Evolutionary conservation across 2,797 vertebrate species (phyloP).

Genomic region (Echeneis naucrates): DNA sequence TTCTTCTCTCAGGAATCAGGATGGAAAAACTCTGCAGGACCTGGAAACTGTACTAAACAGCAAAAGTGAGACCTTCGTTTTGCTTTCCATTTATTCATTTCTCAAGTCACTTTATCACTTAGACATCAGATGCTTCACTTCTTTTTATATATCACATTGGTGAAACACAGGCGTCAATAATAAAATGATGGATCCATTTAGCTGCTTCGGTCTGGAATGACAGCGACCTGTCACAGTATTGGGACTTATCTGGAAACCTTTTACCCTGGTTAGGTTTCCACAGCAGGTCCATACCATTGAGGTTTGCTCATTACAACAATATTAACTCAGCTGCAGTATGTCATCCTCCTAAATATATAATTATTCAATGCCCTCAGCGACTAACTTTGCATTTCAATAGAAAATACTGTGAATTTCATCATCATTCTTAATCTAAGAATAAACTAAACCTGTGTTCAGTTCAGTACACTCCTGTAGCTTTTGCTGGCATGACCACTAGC

Average conservation of each 20-base stretch:
- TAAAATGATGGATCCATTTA: background rate
- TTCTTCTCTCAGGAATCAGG: constrained; percentile 62
- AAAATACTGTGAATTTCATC: too few relatives aligned
- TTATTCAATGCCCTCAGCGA: too few relatives aligned
- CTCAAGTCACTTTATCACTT: background rate
- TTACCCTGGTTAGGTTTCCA: background rate
- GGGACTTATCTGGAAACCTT: background rate
- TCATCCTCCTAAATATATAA: background rate
- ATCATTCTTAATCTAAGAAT: too few relatives aligned
- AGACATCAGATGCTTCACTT: background rate
- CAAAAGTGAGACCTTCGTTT: constrained; percentile 68
- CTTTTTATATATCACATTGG: background rate
- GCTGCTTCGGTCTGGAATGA: background rate
- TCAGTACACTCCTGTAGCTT: too few relatives aligned
- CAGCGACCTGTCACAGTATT: background rate
- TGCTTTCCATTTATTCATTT: background rate
- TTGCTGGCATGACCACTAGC: too few relatives aligned
- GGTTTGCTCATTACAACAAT: background rate
- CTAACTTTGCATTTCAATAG: too few relatives aligned
- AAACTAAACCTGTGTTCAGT: too few relatives aligned
- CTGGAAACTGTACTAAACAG: constrained; percentile 78
- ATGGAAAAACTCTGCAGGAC: constrained; percentile 72
- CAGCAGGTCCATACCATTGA: background rate
- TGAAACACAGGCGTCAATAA: background rate
- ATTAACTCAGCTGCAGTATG: too few relatives aligned